Evolutionary conservation across 2,113 vertebrate species (phyloP), one percentile per base, ranked within the genome.

Genomic region (Leptodactylus fuscus): DNA sequence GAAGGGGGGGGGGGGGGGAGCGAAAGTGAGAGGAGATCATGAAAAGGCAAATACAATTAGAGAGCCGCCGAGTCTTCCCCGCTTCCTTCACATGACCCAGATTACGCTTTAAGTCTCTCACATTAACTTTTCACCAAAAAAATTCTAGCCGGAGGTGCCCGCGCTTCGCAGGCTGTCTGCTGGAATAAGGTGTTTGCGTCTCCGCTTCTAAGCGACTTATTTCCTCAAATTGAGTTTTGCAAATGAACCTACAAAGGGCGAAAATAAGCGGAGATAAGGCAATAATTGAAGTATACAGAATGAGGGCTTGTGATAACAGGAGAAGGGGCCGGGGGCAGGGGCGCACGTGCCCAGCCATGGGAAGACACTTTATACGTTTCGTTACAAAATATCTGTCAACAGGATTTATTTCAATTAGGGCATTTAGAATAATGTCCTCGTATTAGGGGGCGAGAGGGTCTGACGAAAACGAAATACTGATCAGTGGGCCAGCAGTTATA

Each of bases 51-150:
- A 38, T n/a, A 83, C 32, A 51, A 55, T 58, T 36, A 74, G 51
- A 46, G 48, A 51, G 36, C 32, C 29, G 49, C 20, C 36, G 48
- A 49, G 65, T 22, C 58, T 48, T 48, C 20, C 38, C 62, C 24
- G 41, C 44, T 49, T 29, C 36, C 62, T 70, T 69, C 78, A 44
- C 24, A 81, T 81, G 78, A 81, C 78, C 78, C 58, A 78, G 34
- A 81, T 81, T 62, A 49, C 78, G 38, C 9, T 41, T 81, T 62
- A 46, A 22, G 22, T 27, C 32, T 60, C 8, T 60, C 78, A 60
- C 55, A 81, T 81, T 60, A 41, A 81, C 13, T 62, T 81, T 62
- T 60, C 36, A 38, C 53, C 11, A 27, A 51, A 81, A 51, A 81
- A 81, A 81, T 34, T 49, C 49, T 32, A 53, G 29, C 75, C 48